Base-by-base conservation (phyloP, 2,888 invertebrate genomes). In the Lithophane socia region DNA sequence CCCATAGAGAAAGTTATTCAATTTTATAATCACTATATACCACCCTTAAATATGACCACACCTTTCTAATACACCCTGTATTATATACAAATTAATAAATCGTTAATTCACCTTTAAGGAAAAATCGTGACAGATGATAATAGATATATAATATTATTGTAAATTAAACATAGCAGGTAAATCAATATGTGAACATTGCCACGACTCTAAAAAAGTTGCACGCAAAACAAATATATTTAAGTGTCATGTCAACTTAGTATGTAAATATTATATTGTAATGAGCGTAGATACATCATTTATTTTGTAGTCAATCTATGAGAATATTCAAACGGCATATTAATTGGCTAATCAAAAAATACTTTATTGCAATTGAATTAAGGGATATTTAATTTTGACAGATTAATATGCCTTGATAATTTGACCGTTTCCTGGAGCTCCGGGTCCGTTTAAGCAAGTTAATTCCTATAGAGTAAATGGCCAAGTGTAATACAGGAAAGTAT, bases 201-300 rank as follows among this genome's bases (percentile, higher is more conserved):
- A 58, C 13, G 52, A 47, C 21, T 16, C 16, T 4, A 21, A 72
- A 80, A 73, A 74, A 63, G 12, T n/a, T 80, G 68, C 79, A 74
- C 44, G 58, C 67, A 52, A 58, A 65, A 68, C 58, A 65, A 79
- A 79, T 60, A 80, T 65, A 13, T 29, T 29, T 2, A 47, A 54
- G 47, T 60, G 58, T 10, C 9, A 21, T 79, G 68, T 69, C 74
- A 47, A 80, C 79, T 58, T 67, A 13, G 3, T 21, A 56, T 52
- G 29, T 58, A 61, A 60, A 58, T 64, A 42, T 42, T 56, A 42
- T 29, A 37, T 12, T 29, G 12, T 49, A 49, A 29, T 3, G 3
- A 37, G 4, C 9, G 2, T 29, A 29, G 29, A n/a, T 37, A 54
- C 10, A 68, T 8, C 7, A 42, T 60, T 69, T 69, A 21, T 69